Evolutionary conservation across 2,888 invertebrate species (phyloP).

Genomic region (Spatulosminthurus flaviceps): DNA sequence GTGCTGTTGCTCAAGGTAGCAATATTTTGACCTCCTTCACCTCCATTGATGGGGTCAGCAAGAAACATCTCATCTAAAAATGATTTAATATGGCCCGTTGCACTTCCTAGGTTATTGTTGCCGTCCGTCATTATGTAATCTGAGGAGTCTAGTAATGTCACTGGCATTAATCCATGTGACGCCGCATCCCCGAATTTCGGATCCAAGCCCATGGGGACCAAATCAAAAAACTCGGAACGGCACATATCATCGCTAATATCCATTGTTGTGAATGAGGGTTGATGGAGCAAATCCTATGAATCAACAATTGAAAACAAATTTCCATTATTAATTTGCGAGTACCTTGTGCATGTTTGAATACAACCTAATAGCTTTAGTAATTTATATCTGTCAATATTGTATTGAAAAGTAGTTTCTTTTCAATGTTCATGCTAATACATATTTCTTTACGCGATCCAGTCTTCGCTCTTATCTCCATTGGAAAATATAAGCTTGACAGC

Average conservation of each 20-base stretch:
- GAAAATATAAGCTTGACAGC: conserved; percentile 9
- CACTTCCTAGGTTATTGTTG: conserved; percentile 58
- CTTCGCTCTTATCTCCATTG: neutral
- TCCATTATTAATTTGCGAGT: neutral
- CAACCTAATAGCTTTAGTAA: neutral
- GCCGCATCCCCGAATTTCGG: conserved; percentile 47
- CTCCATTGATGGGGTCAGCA: conserved; percentile 51
- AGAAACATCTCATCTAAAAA: conserved; percentile 62
- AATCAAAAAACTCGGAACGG: conserved; percentile 59
- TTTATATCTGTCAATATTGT: conserved; percentile 8
- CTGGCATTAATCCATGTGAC: conserved; percentile 56
- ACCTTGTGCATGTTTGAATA: neutral
- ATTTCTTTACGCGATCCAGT: neutral
- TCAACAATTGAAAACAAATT: neutral
- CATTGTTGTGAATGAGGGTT: conserved; percentile 47
- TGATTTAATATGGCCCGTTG: conserved; percentile 57
- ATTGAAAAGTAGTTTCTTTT: conserved; percentile 1
- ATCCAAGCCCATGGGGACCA: conserved; percentile 57
- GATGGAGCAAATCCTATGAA: too few relatives aligned
- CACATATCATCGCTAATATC: conserved; percentile 62
- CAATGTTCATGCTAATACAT: neutral
- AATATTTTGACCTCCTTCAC: conserved; percentile 19
- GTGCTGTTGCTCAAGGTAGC: conserved; percentile 47
- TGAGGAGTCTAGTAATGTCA: conserved; percentile 61
- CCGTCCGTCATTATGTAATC: conserved; percentile 58